A percentile compares a stretch with the other conserved stretches of the same genome.
phyloP scores from a whole-genome alignment of 1,140 invertebrate species.

The Samia ricini region DNA sequence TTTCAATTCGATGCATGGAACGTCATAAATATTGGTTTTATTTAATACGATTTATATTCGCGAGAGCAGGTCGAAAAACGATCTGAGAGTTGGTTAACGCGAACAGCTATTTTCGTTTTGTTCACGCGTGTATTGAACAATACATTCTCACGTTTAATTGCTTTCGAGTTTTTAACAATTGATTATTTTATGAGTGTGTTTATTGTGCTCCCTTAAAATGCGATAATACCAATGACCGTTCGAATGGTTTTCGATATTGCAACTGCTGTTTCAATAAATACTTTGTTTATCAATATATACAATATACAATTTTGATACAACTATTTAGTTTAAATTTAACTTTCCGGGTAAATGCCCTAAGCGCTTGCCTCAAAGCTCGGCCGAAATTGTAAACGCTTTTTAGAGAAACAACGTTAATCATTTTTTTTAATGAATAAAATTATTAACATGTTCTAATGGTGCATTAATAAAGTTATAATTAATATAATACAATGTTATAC shows the following conservation, averaged over 20 bases:
- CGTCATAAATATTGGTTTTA: conserved; percentile 60
- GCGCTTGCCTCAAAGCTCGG: too few species aligned
- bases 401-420: too few species aligned
- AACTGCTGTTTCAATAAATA: neutral
- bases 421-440: too few species aligned
- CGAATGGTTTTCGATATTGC: neutral
- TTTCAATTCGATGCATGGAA: conserved; percentile 42
- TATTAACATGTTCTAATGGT: too few species aligned
- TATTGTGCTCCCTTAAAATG: conserved; percentile 67
- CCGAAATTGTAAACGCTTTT: too few species aligned
- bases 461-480: too few species aligned
- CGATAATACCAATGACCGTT: conserved; percentile 54
- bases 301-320: too few species aligned
- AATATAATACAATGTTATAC: too few species aligned
- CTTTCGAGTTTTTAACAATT: conserved; percentile 68
- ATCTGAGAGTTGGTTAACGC: conserved; percentile 68
- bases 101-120: conserved; percentile 61
- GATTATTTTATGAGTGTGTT: conserved; percentile 75
- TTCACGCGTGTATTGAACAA: conserved; percentile 71
- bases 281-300: neutral
- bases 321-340: too few species aligned
- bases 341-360: too few species aligned
- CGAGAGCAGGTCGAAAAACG: conserved; percentile 70
- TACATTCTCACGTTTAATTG: conserved; percentile 77
- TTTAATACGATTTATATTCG: conserved; percentile 64